These are phyloP conservation scores for Halictus quadricinctus DNA, from an alignment of 2,888 invertebrate species.

Conservation along the genomic window DNA sequence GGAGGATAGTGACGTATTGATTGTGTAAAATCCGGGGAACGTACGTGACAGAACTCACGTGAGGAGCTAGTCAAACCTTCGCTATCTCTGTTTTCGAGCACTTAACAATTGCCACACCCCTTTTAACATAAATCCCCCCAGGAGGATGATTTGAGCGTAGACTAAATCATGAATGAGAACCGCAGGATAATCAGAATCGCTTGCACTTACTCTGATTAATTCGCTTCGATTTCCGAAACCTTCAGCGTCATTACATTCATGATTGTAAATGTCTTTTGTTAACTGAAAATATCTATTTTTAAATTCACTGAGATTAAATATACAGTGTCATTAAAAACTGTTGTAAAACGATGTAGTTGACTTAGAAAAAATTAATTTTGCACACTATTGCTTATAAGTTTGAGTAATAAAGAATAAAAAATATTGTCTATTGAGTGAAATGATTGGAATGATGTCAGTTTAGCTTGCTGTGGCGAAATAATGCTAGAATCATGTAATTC, in stretches of 20 bases:
- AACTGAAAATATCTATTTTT: too few relatives aligned
- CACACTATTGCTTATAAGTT: too few relatives aligned
- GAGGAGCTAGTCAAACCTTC: background rate
- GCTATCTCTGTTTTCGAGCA: background rate
- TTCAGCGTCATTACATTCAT: background rate
- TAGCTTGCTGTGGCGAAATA: background rate
- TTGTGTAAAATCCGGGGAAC: background rate
- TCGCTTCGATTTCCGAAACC: background rate
- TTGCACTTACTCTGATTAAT: background rate
- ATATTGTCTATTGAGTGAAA: background rate
- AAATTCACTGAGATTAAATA: too few relatives aligned
- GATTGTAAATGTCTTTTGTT: background rate
- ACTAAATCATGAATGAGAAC: background rate
- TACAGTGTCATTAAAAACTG: too few relatives aligned
- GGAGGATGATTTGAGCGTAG: background rate
- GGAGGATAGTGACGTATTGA: background rate
- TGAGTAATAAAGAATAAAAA: background rate
- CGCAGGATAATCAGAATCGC: background rate
- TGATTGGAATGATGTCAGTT: background rate
- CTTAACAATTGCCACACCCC: background rate
- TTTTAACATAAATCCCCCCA: background rate
- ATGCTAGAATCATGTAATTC: background rate
- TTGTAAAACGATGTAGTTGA: too few relatives aligned
- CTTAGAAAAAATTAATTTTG: too few relatives aligned
- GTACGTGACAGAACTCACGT: slow-evolving; percentile 11